Base-by-base conservation (phyloP, 2,797 vertebrate species). In the Malacoraja senta region DNA sequence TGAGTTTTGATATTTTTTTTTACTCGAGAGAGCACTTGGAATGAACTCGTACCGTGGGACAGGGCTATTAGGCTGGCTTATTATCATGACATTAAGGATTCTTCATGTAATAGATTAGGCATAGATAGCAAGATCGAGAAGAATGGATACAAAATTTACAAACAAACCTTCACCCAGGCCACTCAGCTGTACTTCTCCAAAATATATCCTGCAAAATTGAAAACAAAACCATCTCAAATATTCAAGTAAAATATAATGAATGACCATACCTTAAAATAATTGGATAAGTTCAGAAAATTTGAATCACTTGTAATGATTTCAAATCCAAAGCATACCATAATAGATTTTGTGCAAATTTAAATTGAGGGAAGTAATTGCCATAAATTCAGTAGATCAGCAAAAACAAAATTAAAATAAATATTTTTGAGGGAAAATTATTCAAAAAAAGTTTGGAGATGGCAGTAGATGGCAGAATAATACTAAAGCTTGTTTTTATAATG, bases 121-220 rank as follows among this genome's bases (percentile, higher is more conserved):
- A 3, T 32, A 21, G 3, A 35, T 21, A 8, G 63, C 6, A 68
- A 68, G 35, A 88, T 86, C 17, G 2, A 35, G 6, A n/a, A 35
- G n/a, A n/a, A 8, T 63, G 29, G 84, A 35, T 32, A 88, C 6
- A 93, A 68, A 72, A 80, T 10, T 65, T 32, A 83, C 6, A 90
- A 65, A 32, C 94, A 68, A 96, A 99, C 99, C 99, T 98, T 99
- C 99, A 95, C 98, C 99, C 95, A 99, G 96, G 95, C 98, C 98
- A 93, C 95, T 97, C 95, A 99, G 96, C 74, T 99, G 98, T 38
- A 99, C 99, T 95, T 99, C 99, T 58, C 98, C 99, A 94, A 99
- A 99, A 96, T 99, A 99, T 95, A 99, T 99, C 96, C 99, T 99
- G 95, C 38, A 79, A 94, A 24, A 94, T 26, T 63, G 38, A 93